Percentiles rank a stretch among this genome's conserved stretches.
Conservation (phyloP, 2,888 invertebrate species). For the Oscheius sp. region DNA sequence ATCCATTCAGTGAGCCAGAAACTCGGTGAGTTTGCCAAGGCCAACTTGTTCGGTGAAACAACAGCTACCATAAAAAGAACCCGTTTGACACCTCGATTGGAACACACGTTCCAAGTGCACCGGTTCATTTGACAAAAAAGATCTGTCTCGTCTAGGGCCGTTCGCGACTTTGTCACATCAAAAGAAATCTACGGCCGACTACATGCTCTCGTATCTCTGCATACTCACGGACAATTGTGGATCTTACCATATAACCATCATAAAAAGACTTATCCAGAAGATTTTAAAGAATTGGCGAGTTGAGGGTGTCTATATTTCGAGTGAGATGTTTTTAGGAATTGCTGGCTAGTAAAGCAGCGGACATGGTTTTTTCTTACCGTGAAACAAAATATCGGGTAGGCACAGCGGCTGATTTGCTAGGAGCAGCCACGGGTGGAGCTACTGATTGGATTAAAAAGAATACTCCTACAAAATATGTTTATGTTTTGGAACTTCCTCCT, state of each 20-base stretch:
- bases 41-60: background rate
- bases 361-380: slow-evolving; percentile 53
- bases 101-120: no score
- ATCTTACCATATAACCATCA: slow-evolving; percentile 71
- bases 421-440: slow-evolving; percentile 70
- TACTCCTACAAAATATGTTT: slow-evolving; percentile 71
- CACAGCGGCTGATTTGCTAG: slow-evolving; percentile 69
- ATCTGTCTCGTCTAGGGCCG: slow-evolving; percentile 56
- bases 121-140: background rate
- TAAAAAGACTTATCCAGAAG: slow-evolving; percentile 65
- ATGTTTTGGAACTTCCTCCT: slow-evolving; percentile 72
- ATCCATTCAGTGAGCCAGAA: slow-evolving; percentile 72
- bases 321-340: slow-evolving; percentile 42
- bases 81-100: background rate
- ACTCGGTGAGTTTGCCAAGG: slow-evolving; percentile 54
- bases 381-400: slow-evolving; percentile 67
- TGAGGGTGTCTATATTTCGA: background rate
- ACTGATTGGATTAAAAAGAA: slow-evolving; percentile 72
- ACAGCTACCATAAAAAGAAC: slow-evolving; percentile 8
- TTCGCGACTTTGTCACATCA: slow-evolving; percentile 66
- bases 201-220: slow-evolving; percentile 70
- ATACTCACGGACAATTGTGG: slow-evolving; percentile 72
- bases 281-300: slow-evolving; percentile 62
- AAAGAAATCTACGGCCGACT: slow-evolving; percentile 62
- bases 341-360: slow-evolving; percentile 57